phyloP scores from a whole-genome alignment of 2,113 vertebrate genomes.

The Alectura lathami region DNA sequence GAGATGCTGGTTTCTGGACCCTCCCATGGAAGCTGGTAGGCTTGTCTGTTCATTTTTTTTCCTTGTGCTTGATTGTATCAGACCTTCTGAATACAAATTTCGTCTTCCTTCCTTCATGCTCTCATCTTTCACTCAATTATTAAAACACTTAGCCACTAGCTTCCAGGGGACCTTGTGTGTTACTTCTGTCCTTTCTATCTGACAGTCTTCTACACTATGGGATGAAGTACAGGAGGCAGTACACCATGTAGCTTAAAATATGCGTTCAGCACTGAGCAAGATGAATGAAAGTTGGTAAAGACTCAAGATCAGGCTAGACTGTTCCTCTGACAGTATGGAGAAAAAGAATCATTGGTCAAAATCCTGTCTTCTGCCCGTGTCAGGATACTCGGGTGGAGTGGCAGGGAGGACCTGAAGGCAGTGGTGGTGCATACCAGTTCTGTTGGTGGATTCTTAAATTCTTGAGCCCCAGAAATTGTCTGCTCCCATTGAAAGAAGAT shows the following conservation, averaged over 20 bases:
- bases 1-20: not conserved
- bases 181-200: not conserved
- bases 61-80: not conserved
- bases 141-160: not conserved
- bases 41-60: not conserved
- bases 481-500: not conserved
- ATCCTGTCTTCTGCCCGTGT: not conserved
- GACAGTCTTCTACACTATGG: not conserved
- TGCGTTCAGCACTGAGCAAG: not conserved
- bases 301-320: not conserved
- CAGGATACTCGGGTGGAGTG: not conserved
- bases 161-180: not conserved
- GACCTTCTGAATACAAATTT: not conserved
- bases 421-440: not conserved
- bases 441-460: not conserved
- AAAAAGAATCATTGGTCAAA: not conserved
- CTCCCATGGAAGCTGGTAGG: not conserved
- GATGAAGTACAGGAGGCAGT: not conserved
- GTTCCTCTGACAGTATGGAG: not conserved
- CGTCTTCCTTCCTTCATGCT: not conserved
- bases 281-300: not conserved
- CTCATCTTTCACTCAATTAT: not conserved
- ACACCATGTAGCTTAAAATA: not conserved
- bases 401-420: not conserved
- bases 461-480: not conserved